Evolutionary conservation across 1,140 invertebrate genomes (phyloP).

Genomic region (Xylocopa sonorina): DNA sequence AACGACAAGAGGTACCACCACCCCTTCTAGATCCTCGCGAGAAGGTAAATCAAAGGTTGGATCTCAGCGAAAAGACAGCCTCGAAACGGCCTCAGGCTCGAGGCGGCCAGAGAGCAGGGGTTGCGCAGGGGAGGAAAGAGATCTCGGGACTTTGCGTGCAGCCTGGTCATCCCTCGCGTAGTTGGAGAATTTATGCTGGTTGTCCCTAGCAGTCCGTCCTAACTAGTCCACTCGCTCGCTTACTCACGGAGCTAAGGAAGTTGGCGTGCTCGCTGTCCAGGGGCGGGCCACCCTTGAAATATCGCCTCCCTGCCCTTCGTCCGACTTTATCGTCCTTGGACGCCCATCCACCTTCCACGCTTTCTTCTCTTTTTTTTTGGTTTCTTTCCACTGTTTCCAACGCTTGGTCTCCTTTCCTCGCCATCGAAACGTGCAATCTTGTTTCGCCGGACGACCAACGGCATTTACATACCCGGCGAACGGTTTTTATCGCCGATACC

Average conservation of each 20-base stretch:
- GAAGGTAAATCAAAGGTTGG: not conserved
- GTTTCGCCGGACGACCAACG: not conserved
- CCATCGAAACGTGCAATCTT: constrained; percentile 26
- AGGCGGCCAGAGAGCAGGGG: not conserved
- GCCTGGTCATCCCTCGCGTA: constrained; percentile 79
- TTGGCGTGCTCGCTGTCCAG: constrained; percentile 52
- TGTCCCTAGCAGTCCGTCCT: constrained; percentile 77
- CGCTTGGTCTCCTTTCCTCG: not conserved
- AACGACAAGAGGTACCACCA: too few species aligned
- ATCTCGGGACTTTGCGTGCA: constrained; percentile 76
- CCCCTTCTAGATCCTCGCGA: too few species aligned
- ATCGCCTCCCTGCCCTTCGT: constrained; percentile 70
- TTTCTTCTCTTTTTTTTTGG: not conserved
- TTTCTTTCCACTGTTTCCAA: not conserved
- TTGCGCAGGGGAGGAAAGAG: constrained; percentile 44
- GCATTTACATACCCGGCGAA: constrained; percentile 72
- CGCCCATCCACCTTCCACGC: constrained; percentile 27
- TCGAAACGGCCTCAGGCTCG: not conserved
- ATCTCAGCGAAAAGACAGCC: not conserved
- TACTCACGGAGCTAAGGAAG: constrained; percentile 72
- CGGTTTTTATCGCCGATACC: constrained; percentile 69
- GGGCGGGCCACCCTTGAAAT: constrained; percentile 76
- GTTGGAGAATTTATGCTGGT: constrained; percentile 79
- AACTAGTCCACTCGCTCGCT: constrained; percentile 81
- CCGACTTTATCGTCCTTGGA: constrained; percentile 56